Base-by-base conservation (phyloP, 2,113 vertebrate species). In the Dicerorhinus sumatrensis region DNA sequence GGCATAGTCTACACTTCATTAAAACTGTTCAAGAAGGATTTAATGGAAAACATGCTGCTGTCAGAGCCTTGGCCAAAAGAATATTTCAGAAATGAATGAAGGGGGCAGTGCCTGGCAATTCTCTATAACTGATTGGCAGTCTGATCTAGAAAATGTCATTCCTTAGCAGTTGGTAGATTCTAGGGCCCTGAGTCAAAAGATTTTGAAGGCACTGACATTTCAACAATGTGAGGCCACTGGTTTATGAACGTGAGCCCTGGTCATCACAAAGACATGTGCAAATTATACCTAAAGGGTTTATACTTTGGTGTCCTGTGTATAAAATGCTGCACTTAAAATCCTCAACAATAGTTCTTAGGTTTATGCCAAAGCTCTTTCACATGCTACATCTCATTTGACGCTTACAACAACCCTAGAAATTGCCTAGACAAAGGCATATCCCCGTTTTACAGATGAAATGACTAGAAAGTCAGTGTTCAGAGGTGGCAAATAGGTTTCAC, bases 31-130 rank as follows among this genome's bases (percentile, higher is more conserved):
- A 86, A 83, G 65, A 73, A 96, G 65, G 18, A 48, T 27, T 67
- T 77, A 69, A 79, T 89, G 63, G 56, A 21, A 88, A 84, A 18
- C 84, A 46, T 33, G 3, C 46, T 83, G 18, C 33, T 75, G 33
- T 42, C 46, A 91, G 58, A 76, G 36, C 6, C 25, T 27, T 70
- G 62, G 62, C 9, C 72, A 80, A 63, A 97, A 33, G 46, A 91
- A 42, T 54, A 70, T 86, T 95, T 96, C 77, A 75, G 65, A 89
- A 93, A 95, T 79, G 51, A 67, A 81, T 69, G 17, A 90, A 70
- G 56, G 46, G 63, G 20, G 8, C 36, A 31, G n/a, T 20, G 31
- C 48, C 80, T 36, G 18, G 20, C 17, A 94, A n/a, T 93, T 93
- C 33, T 56, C 42, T 67, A 16, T 20, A 29, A 73, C 62, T 27